Base-by-base conservation (phyloP, 1,140 invertebrate species). In the Monochamus saltuarius region DNA sequence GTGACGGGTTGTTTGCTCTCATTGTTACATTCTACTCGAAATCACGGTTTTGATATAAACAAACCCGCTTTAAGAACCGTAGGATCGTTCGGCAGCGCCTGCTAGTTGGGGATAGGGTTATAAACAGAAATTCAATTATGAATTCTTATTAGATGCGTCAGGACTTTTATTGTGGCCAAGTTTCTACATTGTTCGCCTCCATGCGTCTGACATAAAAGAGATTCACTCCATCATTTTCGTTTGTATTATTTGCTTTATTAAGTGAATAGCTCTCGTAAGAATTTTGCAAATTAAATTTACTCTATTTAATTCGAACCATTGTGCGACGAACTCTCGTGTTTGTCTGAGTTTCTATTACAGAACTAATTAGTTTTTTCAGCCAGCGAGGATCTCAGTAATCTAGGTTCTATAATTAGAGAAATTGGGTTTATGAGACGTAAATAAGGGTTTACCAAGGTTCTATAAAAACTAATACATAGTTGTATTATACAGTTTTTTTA, bases 191-290 rank as follows among this genome's bases (percentile, higher is more conserved):
- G 49, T 35, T 14, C 22, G 10, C 9, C 49, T 29, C 22, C 22
- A 16, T 55, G 52, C 52, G 36, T 55, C 52, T 43, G 52, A 55
- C 52, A 36, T 55, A 49, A 49, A 49, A 49, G 46, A 49, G 8
- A 49, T 49, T 13, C 46, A n/a, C 37, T 34, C n/a, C 22, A 40
- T 55, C 22, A 29, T 29, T 29, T 29, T 29, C 22, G 22, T 29
- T 29, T 29, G 22, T 29, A 29, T 35, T 52, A 29, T 29, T 29
- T 29, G 22, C 22, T 29, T 29, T 29, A 29, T 29, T 29, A 29
- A 29, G 22, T 29, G 22, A 6, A 29, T 29, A 29, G 22, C 22
- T 29, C 22, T 29, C 22, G 22, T 29, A 29, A 29, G 22, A 29
- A 29, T 29, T 29, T 29, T 29, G 22, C 22, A 29, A 29, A 29